Conservation (phyloP, 1,140 invertebrate genomes). For the Anastrepha obliqua region DNA sequence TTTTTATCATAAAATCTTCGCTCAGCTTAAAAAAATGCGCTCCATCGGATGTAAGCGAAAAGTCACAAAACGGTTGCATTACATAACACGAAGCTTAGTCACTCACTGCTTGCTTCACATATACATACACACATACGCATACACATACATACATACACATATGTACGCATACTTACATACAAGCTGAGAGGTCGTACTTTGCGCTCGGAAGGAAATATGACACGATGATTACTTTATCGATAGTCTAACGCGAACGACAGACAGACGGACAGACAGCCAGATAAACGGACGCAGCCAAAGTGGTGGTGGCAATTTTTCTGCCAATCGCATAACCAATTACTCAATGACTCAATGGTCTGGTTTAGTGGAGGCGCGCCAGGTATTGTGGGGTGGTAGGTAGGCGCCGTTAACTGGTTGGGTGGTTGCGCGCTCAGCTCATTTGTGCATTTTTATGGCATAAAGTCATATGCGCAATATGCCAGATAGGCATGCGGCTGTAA, state of each 20-base stretch:
- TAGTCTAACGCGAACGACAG: constrained; percentile 14
- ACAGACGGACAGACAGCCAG: background rate
- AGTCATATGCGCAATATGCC: constrained; percentile 1
- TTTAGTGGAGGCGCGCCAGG: background rate
- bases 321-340: constrained; percentile 43
- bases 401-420: constrained; percentile 32
- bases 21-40: no score
- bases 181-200: background rate
- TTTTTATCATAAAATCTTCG: no score
- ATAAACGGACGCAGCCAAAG: background rate
- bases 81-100: background rate
- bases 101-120: background rate
- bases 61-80: background rate
- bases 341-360: constrained; percentile 42
- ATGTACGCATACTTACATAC: background rate
- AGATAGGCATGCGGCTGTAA: constrained; percentile 1
- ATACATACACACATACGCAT: background rate
- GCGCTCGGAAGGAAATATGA: constrained; percentile 36
- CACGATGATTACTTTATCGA: constrained; percentile 51
- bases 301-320: constrained; percentile 50
- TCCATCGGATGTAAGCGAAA: no score
- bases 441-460: background rate
- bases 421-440: background rate
- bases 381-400: background rate
- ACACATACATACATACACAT: background rate